Evolutionary conservation across 2,888 invertebrate species (phyloP).

Genomic region (Amblyjoppa proteus): DNA sequence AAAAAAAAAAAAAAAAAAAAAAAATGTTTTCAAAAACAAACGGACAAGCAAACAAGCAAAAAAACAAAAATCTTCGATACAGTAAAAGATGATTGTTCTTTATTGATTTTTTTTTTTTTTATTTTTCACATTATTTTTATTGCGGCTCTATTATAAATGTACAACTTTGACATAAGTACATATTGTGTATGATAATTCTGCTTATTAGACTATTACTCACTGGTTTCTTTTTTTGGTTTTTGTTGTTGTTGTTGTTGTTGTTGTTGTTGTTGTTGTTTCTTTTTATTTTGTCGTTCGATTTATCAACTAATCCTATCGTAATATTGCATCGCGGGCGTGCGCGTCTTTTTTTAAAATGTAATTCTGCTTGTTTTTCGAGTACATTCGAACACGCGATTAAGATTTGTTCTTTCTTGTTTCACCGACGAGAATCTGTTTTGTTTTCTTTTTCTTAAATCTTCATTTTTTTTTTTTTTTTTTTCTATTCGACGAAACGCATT

Average conservation of each 20-base stretch:
- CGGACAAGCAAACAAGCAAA: not conserved
- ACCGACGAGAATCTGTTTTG: not conserved
- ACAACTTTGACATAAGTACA: slow-evolving; percentile 81
- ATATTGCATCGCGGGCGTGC: slow-evolving; percentile 48
- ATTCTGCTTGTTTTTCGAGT: not conserved
- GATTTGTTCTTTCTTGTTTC: slow-evolving; percentile 4
- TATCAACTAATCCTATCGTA: slow-evolving; percentile 58
- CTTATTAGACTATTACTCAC: slow-evolving; percentile 76
- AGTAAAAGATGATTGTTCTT: slow-evolving; percentile 27
- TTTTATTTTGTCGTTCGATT: slow-evolving; percentile 51
- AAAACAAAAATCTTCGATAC: not conserved
- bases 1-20: not conserved
- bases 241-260: not conserved
- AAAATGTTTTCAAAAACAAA: not conserved
- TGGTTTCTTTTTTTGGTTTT: slow-evolving; percentile 32
- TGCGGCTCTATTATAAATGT: slow-evolving; percentile 84
- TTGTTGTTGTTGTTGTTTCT: not conserved
- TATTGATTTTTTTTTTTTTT: slow-evolving; percentile 60
- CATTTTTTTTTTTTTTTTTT: slow-evolving; percentile 31
- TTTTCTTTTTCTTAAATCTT: not conserved
- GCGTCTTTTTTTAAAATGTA: not conserved
- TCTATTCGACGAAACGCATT: slow-evolving; percentile 51
- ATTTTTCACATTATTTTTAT: slow-evolving; percentile 74
- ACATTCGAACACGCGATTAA: not conserved
- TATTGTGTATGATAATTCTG: slow-evolving; percentile 75